Conservation (phyloP, 2,888 invertebrate species). For the Melitaea athalia region DNA sequence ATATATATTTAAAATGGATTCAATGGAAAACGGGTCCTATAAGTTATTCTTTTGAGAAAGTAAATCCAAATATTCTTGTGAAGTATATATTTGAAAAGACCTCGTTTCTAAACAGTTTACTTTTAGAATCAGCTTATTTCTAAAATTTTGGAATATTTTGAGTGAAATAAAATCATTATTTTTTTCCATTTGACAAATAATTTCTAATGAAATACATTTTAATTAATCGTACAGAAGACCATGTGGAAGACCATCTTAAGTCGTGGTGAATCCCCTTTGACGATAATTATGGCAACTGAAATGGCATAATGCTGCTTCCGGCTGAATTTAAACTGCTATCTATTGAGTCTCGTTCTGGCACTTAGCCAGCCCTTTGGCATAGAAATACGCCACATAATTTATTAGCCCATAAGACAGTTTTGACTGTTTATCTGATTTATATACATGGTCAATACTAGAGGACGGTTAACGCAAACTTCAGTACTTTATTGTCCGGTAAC, state of each 20-base stretch:
- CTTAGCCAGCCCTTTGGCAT: slow-evolving; percentile 20
- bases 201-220: neutral
- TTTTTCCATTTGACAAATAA: neutral
- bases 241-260: neutral
- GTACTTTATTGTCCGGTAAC: neutral
- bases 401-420: slow-evolving; percentile 4
- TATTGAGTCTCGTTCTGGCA: slow-evolving; percentile 27
- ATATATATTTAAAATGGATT: no score
- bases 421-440: slow-evolving; percentile 2
- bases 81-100: no score
- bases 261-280: slow-evolving; percentile 14
- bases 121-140: no score
- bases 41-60: no score
- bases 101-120: no score
- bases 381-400: slow-evolving; percentile 3
- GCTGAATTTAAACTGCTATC: slow-evolving; percentile 29
- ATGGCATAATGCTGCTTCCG: slow-evolving; percentile 26
- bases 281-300: slow-evolving; percentile 28
- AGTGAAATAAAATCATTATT: neutral
- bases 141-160: neutral
- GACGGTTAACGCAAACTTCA: neutral
- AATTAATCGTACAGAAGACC: no score
- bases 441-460: neutral
- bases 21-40: no score
- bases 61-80: no score